Base-by-base conservation (phyloP, 2,888 invertebrate species). In the Invenusta paracnida region DNA sequence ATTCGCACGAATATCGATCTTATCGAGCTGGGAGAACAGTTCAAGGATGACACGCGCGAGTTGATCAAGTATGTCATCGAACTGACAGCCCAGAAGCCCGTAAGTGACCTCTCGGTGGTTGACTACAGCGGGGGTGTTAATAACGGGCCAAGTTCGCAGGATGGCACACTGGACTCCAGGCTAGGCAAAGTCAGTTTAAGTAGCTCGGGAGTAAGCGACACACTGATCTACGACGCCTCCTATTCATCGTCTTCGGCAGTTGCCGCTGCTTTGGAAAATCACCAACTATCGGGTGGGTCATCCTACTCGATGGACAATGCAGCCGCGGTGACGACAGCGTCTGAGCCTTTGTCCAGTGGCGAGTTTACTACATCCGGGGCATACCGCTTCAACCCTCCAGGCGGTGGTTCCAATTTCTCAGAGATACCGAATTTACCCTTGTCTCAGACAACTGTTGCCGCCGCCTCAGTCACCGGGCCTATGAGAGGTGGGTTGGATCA, bases 21-120 rank as follows among this genome's bases (percentile, higher is more conserved):
- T 2, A 29, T 82, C 27, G 29, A 82, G n/a, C 82, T 29, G 5
- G 82, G 82, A 17, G 23, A 82, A 25, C 13, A 30, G 17, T 82
- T 82, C 27, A 30, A 82, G 17, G 82, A 82, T 28, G 82, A 82
- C 29, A 82, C 82, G 2, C 5, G 82, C 5, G 30, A 82, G n/a
- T 23, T 82, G 27, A 82, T 82, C 29, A 82, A 82, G 27, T 82
- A 82, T 25, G 82, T 82, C 27, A 25, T 82, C 27, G 82, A 30
- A 29, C 17, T 82, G 29, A 82, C 82, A 13, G 5, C 73, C 17
- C 73, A 73, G 23, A 73, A 73, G 73, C 2, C 73, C 2, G n/a
- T n/a, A n/a, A 23, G 2, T 23, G 73, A 73, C 73, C 73, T 73
- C 17, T 13, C 17, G 11, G 5, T 48, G 5, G 48, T 48, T 11